Base-by-base conservation (phyloP, 2,888 invertebrate genomes). In the Brachycybe producta region DNA sequence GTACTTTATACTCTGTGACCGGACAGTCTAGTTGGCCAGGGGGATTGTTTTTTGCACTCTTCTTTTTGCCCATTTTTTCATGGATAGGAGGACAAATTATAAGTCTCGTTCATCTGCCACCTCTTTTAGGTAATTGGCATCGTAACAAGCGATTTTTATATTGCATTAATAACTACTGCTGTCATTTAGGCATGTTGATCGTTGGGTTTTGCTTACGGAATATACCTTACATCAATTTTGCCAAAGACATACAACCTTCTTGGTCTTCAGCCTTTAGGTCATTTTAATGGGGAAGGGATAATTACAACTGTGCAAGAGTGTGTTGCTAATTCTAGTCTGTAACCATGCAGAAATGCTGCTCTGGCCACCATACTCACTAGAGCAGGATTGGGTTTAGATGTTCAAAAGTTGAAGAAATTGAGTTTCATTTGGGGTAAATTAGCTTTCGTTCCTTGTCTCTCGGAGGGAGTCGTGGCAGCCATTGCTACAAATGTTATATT, bases 331-430 rank as follows among this genome's bases (percentile, higher is more conserved):
- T 36, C 19, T 7, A 7, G 5, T n/a, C n/a, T 15, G 19, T n/a
- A 11, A 36, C 23, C 24, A 75, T 76, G 45, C 73, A 87, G 94
- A 64, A 84, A 84, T 74, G 78, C 88, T 50, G 91, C 94, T 15
- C 71, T 95, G 61, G 87, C 88, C 7, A 84, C 94, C 54, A 92
- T 95, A 58, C 73, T 95, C 59, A 84, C 84, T 35, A 75, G 94
- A 66, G 95, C 94, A 53, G 95, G 95, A 21, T 73, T 95, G 59
- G 92, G 92, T 65, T 73, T 95, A 65, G 92, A 95, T 65, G 86
- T 91, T 2, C 71, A 74, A 45, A 90, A 88, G 2, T 74, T 95
- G 67, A 81, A 79, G 65, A 80, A 82, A 59, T 76, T 90, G 56
- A 87, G 82, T 66, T 40, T 52, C 15, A 56, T 59, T 36, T 73